Conservation (phyloP, 2,888 invertebrate genomes). For the Drosophila nr. fundita region DNA sequence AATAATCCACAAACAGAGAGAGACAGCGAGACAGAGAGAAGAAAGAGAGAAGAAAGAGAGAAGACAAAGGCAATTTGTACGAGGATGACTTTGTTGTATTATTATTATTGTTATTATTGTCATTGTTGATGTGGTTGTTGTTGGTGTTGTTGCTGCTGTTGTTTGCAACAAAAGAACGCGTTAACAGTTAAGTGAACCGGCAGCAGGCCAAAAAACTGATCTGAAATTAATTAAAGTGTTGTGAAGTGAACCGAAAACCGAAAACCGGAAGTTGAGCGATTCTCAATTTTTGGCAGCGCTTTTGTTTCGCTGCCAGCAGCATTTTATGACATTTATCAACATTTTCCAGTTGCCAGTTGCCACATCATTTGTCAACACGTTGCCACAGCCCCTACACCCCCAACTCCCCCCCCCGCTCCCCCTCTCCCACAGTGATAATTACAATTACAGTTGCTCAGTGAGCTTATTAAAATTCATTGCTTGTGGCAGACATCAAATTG, state of each 20-base stretch:
- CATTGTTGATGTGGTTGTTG: slow-evolving; percentile 1
- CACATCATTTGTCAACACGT: slow-evolving; percentile 67
- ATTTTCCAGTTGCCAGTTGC: slow-evolving; percentile 41
- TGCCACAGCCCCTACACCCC: slow-evolving; percentile 10
- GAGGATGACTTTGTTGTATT: slow-evolving; percentile 36
- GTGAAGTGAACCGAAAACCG: slow-evolving; percentile 32
- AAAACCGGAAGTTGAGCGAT: slow-evolving; percentile 46
- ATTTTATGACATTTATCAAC: slow-evolving; percentile 54
- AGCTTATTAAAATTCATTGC: slow-evolving; percentile 76
- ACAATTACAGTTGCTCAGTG: slow-evolving; percentile 63
- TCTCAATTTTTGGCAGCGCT: slow-evolving; percentile 48
- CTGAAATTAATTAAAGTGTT: slow-evolving; percentile 56
- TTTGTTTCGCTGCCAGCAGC: slow-evolving; percentile 31
- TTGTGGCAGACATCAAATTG: slow-evolving; percentile 51
- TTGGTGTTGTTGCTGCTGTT: slow-evolving; percentile 17
- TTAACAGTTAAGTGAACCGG: slow-evolving; percentile 69
- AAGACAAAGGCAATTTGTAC: slow-evolving; percentile 73
- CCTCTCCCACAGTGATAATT: slow-evolving; percentile 36
- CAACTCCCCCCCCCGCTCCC: not conserved
- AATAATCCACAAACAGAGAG: slow-evolving; percentile 21
- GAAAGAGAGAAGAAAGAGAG: slow-evolving; percentile 19
- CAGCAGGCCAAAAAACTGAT: slow-evolving; percentile 46
- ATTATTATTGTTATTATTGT: slow-evolving; percentile 26
- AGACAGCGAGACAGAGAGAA: slow-evolving; percentile 30
- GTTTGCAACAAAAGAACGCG: slow-evolving; percentile 41